A percentile compares a stretch with the other conserved stretches of the same genome.
phyloP scores from a whole-genome alignment of 2,888 invertebrate genomes.

The Dioctria rufipes region DNA sequence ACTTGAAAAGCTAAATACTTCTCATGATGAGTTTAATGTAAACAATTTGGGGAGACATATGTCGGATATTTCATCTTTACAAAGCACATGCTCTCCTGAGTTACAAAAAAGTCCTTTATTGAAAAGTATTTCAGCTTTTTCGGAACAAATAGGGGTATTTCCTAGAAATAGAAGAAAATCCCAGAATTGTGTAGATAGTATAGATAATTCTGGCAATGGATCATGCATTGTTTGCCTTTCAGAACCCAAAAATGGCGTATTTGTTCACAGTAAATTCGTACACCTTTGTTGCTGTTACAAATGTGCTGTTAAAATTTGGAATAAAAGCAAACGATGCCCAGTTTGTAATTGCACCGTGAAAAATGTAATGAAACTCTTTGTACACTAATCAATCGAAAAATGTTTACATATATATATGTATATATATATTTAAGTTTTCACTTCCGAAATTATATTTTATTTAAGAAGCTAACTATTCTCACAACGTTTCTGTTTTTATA shows the following conservation, averaged over 20 bases:
- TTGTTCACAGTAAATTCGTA: slow-evolving; percentile 78
- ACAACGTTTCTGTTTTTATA: slow-evolving; percentile 51
- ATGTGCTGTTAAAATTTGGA: slow-evolving; percentile 80
- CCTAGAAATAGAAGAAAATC: background rate
- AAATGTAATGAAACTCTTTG: slow-evolving; percentile 77
- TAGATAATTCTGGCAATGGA: slow-evolving; percentile 56
- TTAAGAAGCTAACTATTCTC: slow-evolving; percentile 4
- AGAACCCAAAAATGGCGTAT: slow-evolving; percentile 79
- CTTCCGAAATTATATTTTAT: background rate
- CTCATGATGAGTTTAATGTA: background rate
- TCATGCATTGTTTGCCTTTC: slow-evolving; percentile 76
- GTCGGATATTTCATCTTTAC: slow-evolving; percentile 10
- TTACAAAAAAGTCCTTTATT: background rate
- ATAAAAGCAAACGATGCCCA: slow-evolving; percentile 77
- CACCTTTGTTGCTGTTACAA: slow-evolving; percentile 82
- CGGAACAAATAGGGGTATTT: slow-evolving; percentile 12
- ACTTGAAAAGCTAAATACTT: slow-evolving; percentile 6
- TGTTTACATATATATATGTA: background rate
- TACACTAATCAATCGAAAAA: slow-evolving; percentile 62
- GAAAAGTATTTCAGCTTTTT: slow-evolving; percentile 34
- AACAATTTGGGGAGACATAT: background rate
- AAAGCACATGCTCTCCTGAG: background rate
- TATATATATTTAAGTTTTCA: background rate
- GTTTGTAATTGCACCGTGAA: slow-evolving; percentile 80
- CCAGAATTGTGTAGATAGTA: background rate